Percentiles rank a stretch among this genome's conserved stretches.
phyloP scores from a whole-genome alignment of 2,113 vertebrate species.

The Fulmarus glacialis region DNA sequence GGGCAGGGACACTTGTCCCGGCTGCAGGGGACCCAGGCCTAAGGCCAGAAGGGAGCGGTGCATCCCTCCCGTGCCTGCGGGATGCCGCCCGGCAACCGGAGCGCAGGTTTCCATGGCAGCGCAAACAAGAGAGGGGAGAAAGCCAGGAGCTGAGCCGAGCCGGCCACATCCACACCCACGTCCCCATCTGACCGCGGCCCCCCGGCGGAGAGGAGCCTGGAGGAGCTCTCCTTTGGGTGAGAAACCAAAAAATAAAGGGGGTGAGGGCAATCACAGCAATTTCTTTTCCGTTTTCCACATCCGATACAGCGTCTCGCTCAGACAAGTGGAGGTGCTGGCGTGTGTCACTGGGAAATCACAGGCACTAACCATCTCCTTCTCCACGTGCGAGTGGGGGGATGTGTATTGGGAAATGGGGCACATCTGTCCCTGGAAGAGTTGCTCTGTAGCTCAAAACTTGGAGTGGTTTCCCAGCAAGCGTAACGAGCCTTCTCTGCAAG shows the following conservation, averaged over 20 bases:
- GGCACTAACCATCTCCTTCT: fast-evolving
- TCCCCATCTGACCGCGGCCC: background rate
- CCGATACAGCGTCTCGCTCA: fast-evolving
- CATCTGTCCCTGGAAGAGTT: background rate
- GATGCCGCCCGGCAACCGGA: background rate
- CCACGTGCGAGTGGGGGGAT: fast-evolving
- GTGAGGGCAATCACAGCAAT: background rate
- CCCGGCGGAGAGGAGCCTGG: fast-evolving
- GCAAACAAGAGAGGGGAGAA: background rate
- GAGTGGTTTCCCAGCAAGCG: background rate
- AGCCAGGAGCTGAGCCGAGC: background rate
- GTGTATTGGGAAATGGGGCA: background rate
- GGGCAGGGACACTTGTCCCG: fast-evolving
- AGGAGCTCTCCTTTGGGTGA: background rate
- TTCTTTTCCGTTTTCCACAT: background rate
- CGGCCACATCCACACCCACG: background rate
- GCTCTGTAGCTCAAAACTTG: background rate
- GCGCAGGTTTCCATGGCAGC: background rate
- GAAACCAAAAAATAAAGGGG: background rate
- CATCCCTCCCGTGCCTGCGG: background rate
- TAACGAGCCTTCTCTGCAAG: background rate
- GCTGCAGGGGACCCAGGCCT: background rate
- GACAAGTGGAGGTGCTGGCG: fast-evolving
- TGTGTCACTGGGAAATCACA: background rate
- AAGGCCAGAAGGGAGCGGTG: fast-evolving